Base-by-base conservation (phyloP, 2,888 invertebrate genomes). In the Clepsis dumicolana region DNA sequence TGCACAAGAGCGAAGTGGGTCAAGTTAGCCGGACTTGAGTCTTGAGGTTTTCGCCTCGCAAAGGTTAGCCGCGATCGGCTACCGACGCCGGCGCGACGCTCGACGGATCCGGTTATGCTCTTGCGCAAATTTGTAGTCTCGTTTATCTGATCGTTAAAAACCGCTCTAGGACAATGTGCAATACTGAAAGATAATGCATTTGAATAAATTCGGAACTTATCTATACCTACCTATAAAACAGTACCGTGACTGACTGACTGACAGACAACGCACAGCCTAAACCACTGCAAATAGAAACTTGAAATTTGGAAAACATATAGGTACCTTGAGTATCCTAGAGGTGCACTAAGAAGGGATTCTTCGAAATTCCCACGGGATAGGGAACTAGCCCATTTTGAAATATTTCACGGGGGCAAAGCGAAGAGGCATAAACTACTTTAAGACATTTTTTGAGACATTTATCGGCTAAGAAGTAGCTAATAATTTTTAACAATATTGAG, bases 1-100 rank as follows among this genome's bases (percentile, higher is more conserved):
- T 92, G 90, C 92, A 89, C 89, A 91, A 93, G 88, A 83, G 74
- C 79, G 75, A 93, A 84, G 93, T 93, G 79, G 93, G 93, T 93
- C 93, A 91, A 90, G 92, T 83, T 89, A 88, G 90, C 90, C 93
- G 93, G 93, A 92, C 89, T 90, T 88, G 87, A 29, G 29, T 29
- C 29, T n/a, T 29, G 18, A 88, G 81, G 89, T 90, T 91, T 89
- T 89, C 88, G 90, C 89, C 83, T 83, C 84, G 87, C 84, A 92
- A 91, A 93, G 93, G 93, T 92, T 92, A 89, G 85, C 86, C 24
- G 35, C 32, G 32, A 82, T 75, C 84, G 78, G 83, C 82, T 77
- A 80, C 69, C 71, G 64, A 27, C 79, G 77, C 80, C 81, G 81
- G 79, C 80, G 79, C 79, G 76, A 75, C 77, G 80, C 80, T 80